These are phyloP conservation scores for Sitta europaea DNA, from an alignment of 2,113 vertebrate species.

Conservation along the genomic window DNA sequence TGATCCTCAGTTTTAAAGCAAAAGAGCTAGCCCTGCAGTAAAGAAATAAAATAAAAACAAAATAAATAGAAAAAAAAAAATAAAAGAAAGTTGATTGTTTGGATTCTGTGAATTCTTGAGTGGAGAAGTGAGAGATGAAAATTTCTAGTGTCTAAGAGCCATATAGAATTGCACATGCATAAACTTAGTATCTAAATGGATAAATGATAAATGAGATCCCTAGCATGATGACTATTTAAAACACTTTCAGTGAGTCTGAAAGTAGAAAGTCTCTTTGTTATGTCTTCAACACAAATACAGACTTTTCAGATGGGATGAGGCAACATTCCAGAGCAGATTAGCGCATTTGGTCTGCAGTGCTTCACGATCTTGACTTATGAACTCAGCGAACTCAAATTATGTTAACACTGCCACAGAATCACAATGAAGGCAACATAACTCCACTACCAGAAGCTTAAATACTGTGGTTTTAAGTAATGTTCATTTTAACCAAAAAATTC, in stretches of 20 bases:
- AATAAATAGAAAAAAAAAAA: background rate
- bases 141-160: background rate
- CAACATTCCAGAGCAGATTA: slow-evolving; percentile 43
- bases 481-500: background rate
- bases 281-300: slow-evolving; percentile 14
- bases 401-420: background rate
- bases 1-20: background rate
- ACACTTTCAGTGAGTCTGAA: background rate
- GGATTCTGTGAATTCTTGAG: background rate
- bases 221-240: background rate
- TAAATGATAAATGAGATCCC: background rate
- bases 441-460: background rate
- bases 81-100: background rate
- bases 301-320: slow-evolving; percentile 6
- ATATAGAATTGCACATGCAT: background rate
- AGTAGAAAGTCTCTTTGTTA: slow-evolving; percentile 4
- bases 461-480: background rate
- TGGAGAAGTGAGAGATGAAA: background rate
- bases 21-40: background rate
- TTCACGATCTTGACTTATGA: slow-evolving; percentile 39
- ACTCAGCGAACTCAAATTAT: slow-evolving; percentile 16
- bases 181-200: background rate
- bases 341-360: background rate
- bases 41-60: background rate
- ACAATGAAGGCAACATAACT: background rate